Percentiles rank a stretch among this genome's conserved stretches.
These are phyloP conservation scores for Eutrigla gurnardus DNA, from an alignment of 2,797 vertebrate species.

Conservation along the genomic window DNA sequence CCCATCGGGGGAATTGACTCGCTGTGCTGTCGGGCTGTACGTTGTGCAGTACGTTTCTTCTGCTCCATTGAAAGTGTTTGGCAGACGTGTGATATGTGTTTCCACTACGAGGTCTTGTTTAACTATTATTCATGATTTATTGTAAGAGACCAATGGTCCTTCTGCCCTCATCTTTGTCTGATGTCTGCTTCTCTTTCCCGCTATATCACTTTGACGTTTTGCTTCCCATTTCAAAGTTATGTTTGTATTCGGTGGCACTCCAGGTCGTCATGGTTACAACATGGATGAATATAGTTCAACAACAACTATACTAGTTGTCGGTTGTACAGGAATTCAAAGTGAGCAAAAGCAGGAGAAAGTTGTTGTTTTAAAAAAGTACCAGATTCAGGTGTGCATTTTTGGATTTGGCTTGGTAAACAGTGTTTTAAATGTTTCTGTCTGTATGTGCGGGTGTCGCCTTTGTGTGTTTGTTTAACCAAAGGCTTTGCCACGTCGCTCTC, in stretches of 20 bases:
- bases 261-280: not conserved
- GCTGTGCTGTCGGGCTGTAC: constrained; percentile 7
- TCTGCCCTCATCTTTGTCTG: not conserved
- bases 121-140: constrained; percentile 5
- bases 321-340: not conserved
- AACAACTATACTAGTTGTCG: not conserved
- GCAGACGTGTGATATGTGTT: constrained; percentile 1
- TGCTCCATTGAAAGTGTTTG: constrained; percentile 27
- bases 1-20: constrained; percentile 10
- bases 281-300: not conserved
- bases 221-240: not conserved
- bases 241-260: not conserved
- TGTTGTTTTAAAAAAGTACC: not conserved
- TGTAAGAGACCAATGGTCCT: not conserved
- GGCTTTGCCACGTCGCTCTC: constrained; percentile 75
- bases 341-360: not conserved
- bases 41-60: constrained; percentile 30
- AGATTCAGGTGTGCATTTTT: not conserved
- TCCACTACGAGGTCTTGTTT: constrained; percentile 2
- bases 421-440: constrained; percentile 17
- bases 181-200: not conserved
- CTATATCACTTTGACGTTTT: not conserved
- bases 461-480: constrained; percentile 76
- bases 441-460: constrained; percentile 37
- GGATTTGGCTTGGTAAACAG: not conserved